These are phyloP conservation scores for Atherinosoma microstoma DNA, from an alignment of 2,797 vertebrate species.

Conservation along the genomic window DNA sequence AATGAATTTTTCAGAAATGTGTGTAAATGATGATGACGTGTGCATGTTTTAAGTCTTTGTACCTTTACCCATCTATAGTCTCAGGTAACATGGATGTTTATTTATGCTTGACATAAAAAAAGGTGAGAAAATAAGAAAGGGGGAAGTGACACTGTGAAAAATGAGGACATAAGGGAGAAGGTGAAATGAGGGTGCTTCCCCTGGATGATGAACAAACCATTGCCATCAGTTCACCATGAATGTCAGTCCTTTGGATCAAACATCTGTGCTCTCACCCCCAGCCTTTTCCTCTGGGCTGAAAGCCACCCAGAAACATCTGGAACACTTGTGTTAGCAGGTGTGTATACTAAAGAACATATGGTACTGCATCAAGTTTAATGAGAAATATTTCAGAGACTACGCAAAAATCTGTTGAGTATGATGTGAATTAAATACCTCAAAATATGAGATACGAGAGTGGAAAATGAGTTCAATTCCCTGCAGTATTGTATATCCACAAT, in stretches of 20 bases:
- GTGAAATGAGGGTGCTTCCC: constrained; percentile 27
- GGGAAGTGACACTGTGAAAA: constrained; percentile 40
- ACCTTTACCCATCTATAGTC: neutral
- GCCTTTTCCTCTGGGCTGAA: constrained; percentile 29
- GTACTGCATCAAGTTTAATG: neutral
- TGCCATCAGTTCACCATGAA: neutral
- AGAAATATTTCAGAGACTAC: no score
- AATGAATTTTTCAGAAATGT: neutral
- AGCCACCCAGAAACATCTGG: constrained; percentile 41
- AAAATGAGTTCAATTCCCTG: neutral
- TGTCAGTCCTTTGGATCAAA: constrained; percentile 25
- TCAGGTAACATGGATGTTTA: neutral
- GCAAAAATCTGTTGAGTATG: no score
- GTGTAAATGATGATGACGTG: neutral
- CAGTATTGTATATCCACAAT: neutral
- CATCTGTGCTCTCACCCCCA: constrained; percentile 27
- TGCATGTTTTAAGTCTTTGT: neutral
- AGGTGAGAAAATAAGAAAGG: constrained; percentile 22
- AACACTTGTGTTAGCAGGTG: constrained; percentile 18
- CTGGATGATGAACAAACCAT: constrained; percentile 20
- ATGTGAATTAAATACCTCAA: neutral
- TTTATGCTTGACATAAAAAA: neutral
- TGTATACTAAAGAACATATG: neutral
- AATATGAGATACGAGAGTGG: neutral
- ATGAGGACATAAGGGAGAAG: constrained; percentile 31